Conservation (phyloP, 1,140 invertebrate genomes). For the Ceratosolen fusciceps region DNA sequence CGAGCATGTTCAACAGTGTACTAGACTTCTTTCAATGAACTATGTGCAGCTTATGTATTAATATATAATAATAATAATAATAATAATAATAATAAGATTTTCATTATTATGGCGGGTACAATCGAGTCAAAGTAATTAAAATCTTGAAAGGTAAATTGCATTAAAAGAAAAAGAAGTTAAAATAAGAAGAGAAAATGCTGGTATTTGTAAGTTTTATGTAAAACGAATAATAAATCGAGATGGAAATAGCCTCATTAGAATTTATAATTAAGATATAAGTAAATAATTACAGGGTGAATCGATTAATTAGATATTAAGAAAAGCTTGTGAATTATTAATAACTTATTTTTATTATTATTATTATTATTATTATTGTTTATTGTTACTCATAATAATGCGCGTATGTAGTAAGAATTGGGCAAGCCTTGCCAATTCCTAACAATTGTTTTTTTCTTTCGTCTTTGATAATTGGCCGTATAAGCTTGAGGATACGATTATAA, state of each 20-base stretch:
- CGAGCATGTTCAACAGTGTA: not conserved
- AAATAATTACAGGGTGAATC: not conserved
- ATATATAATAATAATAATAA: not conserved
- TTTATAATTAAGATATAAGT: not conserved
- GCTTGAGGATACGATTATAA: no score
- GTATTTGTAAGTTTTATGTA: not conserved
- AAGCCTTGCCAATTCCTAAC: no score
- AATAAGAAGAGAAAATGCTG: not conserved
- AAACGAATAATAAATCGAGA: not conserved
- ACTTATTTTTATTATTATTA: no score
- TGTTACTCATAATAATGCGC: no score
- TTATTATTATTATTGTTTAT: no score
- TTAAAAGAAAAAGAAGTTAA: not conserved
- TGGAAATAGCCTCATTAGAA: not conserved
- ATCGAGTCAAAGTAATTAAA: not conserved
- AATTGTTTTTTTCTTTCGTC: no score
- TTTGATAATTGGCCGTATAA: no score
- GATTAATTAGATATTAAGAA: not conserved
- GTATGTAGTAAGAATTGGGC: no score
- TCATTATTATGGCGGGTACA: not conserved
- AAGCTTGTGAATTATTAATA: no score
- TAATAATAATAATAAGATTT: no score
- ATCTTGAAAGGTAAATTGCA: not conserved
- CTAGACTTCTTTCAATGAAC: conserved; percentile 26
- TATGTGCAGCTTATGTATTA: not conserved